Percentiles rank a stretch among this genome's conserved stretches.
phyloP scores from a whole-genome alignment of 2,113 vertebrate species.

The Seriola dumerili region DNA sequence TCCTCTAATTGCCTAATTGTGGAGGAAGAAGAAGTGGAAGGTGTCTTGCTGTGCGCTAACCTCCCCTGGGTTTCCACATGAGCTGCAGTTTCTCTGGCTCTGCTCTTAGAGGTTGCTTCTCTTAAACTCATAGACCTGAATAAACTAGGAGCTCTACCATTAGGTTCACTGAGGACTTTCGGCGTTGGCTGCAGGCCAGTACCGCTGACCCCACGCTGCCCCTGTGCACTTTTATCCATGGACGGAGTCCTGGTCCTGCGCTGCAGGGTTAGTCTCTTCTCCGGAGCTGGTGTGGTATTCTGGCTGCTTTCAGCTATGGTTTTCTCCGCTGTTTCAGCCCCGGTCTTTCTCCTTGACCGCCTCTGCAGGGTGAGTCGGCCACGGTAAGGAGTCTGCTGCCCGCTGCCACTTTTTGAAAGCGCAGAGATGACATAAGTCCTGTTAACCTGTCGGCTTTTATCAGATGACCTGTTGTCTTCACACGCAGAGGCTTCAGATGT shows the following conservation, averaged over 20 bases:
- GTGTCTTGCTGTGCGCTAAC: background rate
- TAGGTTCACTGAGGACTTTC: constrained; percentile 60
- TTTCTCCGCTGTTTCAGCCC: constrained; percentile 52
- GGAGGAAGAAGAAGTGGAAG: background rate
- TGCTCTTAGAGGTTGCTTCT: constrained; percentile 52
- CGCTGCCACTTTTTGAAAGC: constrained; percentile 68
- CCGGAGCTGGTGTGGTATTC: constrained; percentile 53
- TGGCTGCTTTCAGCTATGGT: constrained; percentile 45
- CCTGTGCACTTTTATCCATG: constrained; percentile 54
- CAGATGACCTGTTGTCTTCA: constrained; percentile 52
- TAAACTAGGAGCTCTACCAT: constrained; percentile 28
- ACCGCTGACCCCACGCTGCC: constrained; percentile 26
- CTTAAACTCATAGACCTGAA: constrained; percentile 70
- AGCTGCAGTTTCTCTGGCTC: constrained; percentile 11
- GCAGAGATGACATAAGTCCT: constrained; percentile 88
- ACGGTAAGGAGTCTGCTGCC: constrained; percentile 52
- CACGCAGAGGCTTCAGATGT: constrained; percentile 55
- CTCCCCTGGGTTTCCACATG: constrained; percentile 7
- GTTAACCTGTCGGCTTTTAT: constrained; percentile 82
- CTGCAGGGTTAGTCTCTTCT: constrained; percentile 82
- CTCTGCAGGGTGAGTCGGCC: constrained; percentile 85
- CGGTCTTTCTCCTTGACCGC: constrained; percentile 79
- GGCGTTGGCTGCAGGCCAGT: constrained; percentile 23
- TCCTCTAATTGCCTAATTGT: constrained; percentile 33
- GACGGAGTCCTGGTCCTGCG: constrained; percentile 77